These are phyloP conservation scores for Pteropus alecto DNA, from an alignment of 2,113 vertebrate species.

Conservation along the genomic window DNA sequence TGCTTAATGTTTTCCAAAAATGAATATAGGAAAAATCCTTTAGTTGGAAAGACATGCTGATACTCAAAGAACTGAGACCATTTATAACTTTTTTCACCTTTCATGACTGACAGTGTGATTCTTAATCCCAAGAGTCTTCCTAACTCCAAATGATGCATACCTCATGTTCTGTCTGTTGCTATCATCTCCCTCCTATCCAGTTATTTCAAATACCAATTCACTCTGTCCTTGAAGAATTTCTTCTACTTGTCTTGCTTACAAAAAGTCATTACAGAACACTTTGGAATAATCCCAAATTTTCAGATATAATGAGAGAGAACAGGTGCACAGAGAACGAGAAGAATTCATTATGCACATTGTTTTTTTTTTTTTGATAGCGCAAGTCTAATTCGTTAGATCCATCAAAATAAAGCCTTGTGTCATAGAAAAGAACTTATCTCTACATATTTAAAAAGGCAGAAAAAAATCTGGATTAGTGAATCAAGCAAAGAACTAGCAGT, in stretches of 20 bases:
- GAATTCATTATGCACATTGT: conserved; percentile 65
- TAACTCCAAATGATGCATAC: neutral
- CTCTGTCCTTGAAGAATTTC: conserved; percentile 54
- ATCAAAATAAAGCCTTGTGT: conserved; percentile 38
- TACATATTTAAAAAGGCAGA: neutral
- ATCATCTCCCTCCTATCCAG: neutral
- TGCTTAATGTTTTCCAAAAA: conserved; percentile 34
- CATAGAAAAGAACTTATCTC: neutral
- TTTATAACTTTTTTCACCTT: neutral
- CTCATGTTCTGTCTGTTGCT: neutral
- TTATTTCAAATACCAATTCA: conserved; percentile 16
- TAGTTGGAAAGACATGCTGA: neutral
- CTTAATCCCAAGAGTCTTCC: neutral
- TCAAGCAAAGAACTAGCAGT: neutral
- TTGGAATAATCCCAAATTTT: conserved; percentile 66
- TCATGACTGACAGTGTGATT: neutral
- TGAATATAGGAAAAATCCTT: neutral
- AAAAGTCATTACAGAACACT: conserved; percentile 52
- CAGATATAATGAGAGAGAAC: conserved; percentile 63
- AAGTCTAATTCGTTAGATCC: conserved; percentile 44
- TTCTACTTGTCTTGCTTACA: conserved; percentile 66
- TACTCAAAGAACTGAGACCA: neutral
- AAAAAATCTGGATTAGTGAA: neutral
- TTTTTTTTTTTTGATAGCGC: conserved; percentile 38
- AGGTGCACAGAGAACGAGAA: conserved; percentile 67